Conservation (phyloP, 2,888 invertebrate species). For the Diaprepes abbreviatus region DNA sequence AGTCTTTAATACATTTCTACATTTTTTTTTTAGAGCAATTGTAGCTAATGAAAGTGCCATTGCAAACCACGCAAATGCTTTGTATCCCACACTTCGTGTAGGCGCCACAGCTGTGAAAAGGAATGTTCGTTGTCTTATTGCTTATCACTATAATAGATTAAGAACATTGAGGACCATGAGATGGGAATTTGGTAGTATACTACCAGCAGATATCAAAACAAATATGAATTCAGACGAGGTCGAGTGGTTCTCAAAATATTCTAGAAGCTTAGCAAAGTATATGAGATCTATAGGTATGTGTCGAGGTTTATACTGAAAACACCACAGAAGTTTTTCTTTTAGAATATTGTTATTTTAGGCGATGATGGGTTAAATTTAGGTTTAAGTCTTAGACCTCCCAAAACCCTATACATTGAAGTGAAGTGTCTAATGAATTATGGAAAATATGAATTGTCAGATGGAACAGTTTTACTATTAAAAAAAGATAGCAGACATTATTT, state of each 20-base stretch:
- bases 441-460: constrained; percentile 93
- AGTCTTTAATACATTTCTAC: background rate
- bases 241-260: constrained; percentile 91
- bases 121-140: constrained; percentile 90
- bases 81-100: constrained; percentile 82
- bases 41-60: constrained; percentile 48
- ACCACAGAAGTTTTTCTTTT: too few species aligned
- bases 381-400: constrained; percentile 90
- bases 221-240: constrained; percentile 86
- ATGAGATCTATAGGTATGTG: constrained; percentile 74
- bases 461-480: constrained; percentile 89
- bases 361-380: constrained; percentile 89
- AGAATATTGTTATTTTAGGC: constrained; percentile 69
- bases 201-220: constrained; percentile 87
- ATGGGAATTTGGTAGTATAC: constrained; percentile 95
- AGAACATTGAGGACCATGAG: constrained; percentile 86
- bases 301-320: constrained; percentile 70
- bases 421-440: constrained; percentile 92
- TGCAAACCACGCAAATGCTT: constrained; percentile 39
- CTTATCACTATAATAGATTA: constrained; percentile 87
- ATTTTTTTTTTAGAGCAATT: constrained; percentile 44
- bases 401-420: constrained; percentile 92
- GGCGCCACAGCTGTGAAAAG: constrained; percentile 89
- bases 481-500: constrained; percentile 93
- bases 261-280: constrained; percentile 85